A percentile compares a stretch with the other conserved stretches of the same genome.
These are phyloP conservation scores for Aurelia aurita complex sp. Pacific DNA, from an alignment of 30 jellyfish, hydroid and myxozoan genomes.

Conservation along the genomic window DNA sequence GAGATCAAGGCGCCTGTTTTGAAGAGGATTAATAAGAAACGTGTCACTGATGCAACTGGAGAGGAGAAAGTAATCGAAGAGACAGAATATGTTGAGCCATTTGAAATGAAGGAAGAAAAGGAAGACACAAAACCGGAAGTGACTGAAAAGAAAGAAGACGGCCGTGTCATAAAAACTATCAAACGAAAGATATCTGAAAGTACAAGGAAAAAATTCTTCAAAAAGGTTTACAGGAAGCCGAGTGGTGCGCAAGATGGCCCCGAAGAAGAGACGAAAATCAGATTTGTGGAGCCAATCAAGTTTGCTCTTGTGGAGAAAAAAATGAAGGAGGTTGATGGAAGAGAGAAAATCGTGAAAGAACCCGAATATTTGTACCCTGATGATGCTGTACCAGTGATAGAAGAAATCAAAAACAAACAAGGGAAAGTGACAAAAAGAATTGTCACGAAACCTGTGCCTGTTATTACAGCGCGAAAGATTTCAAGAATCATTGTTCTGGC, in stretches of 20 bases:
- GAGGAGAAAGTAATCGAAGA: conserved; percentile 54
- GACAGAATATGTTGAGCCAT: conserved; percentile 74
- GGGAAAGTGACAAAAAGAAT: conserved; percentile 65
- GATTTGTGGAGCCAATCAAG: conserved; percentile 66
- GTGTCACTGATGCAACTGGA: conserved; percentile 59
- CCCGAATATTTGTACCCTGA: conserved; percentile 74
- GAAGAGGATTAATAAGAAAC: conserved; percentile 31
- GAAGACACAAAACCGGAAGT: conserved; percentile 48
- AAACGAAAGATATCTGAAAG: conserved; percentile 7
- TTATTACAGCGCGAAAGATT: conserved; percentile 63
- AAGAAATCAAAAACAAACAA: conserved; percentile 57
- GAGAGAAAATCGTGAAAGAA: conserved; percentile 48
- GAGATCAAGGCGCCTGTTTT: conserved; percentile 42
- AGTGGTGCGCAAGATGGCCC: conserved; percentile 51
- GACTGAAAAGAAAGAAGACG: conserved; percentile 23
- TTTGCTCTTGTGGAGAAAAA: conserved; percentile 32
- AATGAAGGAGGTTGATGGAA: conserved; percentile 47
- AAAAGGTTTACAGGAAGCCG: conserved; percentile 2
- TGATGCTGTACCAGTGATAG: conserved; percentile 62
- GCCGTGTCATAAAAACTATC: neutral
- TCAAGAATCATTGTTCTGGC: conserved; percentile 60
- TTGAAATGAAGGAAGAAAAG: conserved; percentile 43
- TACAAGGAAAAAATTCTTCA: conserved; percentile 5
- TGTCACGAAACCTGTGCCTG: conserved; percentile 69
- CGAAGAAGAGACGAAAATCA: conserved; percentile 27